Percentiles rank a stretch among this genome's conserved stretches.
phyloP scores from a whole-genome alignment of 2,797 vertebrate genomes.

The Bucorvus abyssinicus region DNA sequence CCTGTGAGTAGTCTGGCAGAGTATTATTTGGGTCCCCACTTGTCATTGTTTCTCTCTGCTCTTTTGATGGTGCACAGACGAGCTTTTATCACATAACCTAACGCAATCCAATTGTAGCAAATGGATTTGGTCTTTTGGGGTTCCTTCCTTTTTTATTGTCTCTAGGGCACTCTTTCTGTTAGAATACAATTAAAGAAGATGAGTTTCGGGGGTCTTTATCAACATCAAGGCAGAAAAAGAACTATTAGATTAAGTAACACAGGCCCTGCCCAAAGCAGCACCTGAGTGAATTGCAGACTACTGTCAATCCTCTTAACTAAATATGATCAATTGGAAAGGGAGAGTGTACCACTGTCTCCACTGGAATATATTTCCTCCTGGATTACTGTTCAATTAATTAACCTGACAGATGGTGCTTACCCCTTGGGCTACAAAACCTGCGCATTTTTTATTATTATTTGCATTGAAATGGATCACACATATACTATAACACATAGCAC shows the following conservation, averaged over 20 bases:
- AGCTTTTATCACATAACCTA: not conserved
- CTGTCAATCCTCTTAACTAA: conserved; percentile 44
- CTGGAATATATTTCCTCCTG: conserved; percentile 17
- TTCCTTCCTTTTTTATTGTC: not conserved
- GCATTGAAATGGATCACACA: not conserved
- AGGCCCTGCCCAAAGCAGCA: conserved; percentile 24
- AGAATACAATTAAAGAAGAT: conserved; percentile 31
- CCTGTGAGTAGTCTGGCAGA: not conserved
- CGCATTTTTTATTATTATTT: not conserved
- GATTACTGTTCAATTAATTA: conserved; percentile 55
- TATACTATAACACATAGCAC: not conserved
- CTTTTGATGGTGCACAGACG: not conserved
- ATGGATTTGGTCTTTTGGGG: not conserved
- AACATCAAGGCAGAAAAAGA: conserved; percentile 6
- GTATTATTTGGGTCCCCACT: not conserved
- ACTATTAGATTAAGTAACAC: conserved; percentile 37
- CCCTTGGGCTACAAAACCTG: not conserved
- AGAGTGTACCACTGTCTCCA: not conserved
- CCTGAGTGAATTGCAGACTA: conserved; percentile 36
- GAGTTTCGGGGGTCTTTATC: conserved; percentile 25
- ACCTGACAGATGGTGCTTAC: not conserved
- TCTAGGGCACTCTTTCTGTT: not conserved
- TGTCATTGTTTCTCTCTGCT: not conserved
- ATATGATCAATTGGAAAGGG: conserved; percentile 41
- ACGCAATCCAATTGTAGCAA: not conserved